Evolutionary conservation across 2,113 vertebrate species (phyloP).

Genomic region (Parotia lawesii): DNA sequence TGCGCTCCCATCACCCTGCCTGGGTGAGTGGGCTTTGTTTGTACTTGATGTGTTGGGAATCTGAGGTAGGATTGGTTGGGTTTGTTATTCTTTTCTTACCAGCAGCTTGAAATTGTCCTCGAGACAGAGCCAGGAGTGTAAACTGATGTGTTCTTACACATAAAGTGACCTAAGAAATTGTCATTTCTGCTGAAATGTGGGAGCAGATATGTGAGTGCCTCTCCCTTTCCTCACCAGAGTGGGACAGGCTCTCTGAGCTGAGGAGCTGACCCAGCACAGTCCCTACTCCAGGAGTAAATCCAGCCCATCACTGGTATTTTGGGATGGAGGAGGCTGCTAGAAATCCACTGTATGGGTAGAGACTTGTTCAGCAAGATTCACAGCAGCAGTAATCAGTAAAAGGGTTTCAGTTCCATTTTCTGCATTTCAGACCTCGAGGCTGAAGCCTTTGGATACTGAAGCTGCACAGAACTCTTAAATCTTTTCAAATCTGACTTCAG

Average conservation of each 20-base stretch:
- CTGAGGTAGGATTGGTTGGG: neutral
- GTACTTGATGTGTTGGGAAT: neutral
- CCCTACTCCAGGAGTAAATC: neutral
- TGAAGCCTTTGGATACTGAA: neutral
- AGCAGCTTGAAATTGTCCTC: neutral
- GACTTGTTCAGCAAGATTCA: neutral
- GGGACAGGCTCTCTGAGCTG: neutral
- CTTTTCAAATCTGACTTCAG: neutral
- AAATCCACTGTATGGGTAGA: neutral
- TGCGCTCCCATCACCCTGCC: neutral
- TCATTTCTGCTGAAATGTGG: neutral
- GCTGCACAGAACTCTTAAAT: neutral
- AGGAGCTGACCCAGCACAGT: neutral
- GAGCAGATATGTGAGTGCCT: neutral
- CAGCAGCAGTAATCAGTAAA: neutral
- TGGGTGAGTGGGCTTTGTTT: neutral
- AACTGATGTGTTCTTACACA: neutral
- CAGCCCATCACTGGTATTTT: neutral
- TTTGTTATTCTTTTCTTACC: neutral
- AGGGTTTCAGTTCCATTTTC: neutral
- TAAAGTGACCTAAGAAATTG: neutral
- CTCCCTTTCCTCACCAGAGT: neutral
- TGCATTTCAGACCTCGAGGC: neutral
- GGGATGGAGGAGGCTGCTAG: neutral
- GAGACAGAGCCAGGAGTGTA: neutral